Evolutionary conservation across 2,888 invertebrate genomes (phyloP).

Genomic region (Sylvicola cinctus): DNA sequence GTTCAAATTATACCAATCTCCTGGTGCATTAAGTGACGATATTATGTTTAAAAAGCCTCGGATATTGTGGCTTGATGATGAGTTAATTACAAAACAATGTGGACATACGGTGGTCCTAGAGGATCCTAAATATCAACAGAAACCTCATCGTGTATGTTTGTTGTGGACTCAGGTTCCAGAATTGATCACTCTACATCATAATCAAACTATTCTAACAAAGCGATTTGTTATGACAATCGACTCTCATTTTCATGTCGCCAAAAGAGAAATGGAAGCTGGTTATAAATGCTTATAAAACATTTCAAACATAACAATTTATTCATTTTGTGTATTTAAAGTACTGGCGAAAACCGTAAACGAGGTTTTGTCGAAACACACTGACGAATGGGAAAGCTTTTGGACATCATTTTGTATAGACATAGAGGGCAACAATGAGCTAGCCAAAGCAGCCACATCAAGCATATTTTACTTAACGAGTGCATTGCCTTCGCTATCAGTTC

Average conservation of each 20-base stretch:
- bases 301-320: background rate
- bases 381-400: slow-evolving; percentile 29
- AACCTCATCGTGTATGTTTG: slow-evolving; percentile 13
- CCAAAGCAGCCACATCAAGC: slow-evolving; percentile 27
- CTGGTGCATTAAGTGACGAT: no score
- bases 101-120: slow-evolving; percentile 17
- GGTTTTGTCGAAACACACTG: slow-evolving; percentile 27
- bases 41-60: no score
- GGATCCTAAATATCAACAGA: slow-evolving; percentile 14
- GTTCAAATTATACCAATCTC: no score
- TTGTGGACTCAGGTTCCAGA: slow-evolving; percentile 13
- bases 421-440: slow-evolving; percentile 28
- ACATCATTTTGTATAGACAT: slow-evolving; percentile 28
- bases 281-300: no score
- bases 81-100: slow-evolving; percentile 4
- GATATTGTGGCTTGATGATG: no score
- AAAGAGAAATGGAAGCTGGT: slow-evolving; percentile 4
- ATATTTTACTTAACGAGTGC: slow-evolving; percentile 37
- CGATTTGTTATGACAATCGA: slow-evolving; percentile 34
- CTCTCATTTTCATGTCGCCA: slow-evolving; percentile 27
- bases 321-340: slow-evolving; percentile 15
- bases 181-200: slow-evolving; percentile 12
- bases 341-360: slow-evolving; percentile 28
- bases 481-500: slow-evolving; percentile 28
- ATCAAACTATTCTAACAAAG: slow-evolving; percentile 16